These are phyloP conservation scores for Dermolepida albohirtum DNA, from an alignment of 2,888 invertebrate species.

Conservation along the genomic window DNA sequence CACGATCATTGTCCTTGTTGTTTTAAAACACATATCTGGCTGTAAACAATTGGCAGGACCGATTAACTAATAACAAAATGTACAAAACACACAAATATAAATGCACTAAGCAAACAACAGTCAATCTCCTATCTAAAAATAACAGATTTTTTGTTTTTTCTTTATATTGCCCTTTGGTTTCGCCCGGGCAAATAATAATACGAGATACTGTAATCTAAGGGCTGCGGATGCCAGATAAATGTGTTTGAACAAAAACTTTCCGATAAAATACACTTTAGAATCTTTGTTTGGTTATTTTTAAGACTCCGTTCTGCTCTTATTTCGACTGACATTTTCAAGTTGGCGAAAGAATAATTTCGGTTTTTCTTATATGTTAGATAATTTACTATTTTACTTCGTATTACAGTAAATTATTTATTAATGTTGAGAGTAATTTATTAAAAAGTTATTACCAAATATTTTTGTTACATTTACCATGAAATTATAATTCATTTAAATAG, in stretches of 20 bases:
- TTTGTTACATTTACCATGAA: too few species aligned
- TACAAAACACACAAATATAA: conserved; percentile 55
- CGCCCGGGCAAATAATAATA: conserved; percentile 60
- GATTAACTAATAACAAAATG: conserved; percentile 17
- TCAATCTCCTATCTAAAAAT: conserved; percentile 58
- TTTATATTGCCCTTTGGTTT: conserved; percentile 61
- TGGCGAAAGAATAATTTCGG: too few species aligned
- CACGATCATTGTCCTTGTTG: too few species aligned
- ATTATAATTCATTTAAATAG: too few species aligned
- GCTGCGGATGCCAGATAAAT: conserved; percentile 54
- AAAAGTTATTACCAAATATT: too few species aligned
- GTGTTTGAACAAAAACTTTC: conserved; percentile 47
- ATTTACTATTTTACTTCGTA: too few species aligned
- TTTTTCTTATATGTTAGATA: too few species aligned
- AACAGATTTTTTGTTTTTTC: conserved; percentile 61
- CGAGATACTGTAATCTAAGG: conserved; percentile 49
- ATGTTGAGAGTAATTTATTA: too few species aligned
- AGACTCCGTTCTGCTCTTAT: neutral
- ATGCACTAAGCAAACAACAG: conserved; percentile 58
- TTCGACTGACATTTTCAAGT: too few species aligned
- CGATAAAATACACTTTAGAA: conserved; percentile 31
- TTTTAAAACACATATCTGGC: too few species aligned
- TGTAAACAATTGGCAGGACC: neutral
- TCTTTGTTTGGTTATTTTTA: conserved; percentile 21
- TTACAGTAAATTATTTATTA: too few species aligned